Base-by-base conservation (phyloP, 2,888 invertebrate genomes). In the Brassicogethes aeneus region DNA sequence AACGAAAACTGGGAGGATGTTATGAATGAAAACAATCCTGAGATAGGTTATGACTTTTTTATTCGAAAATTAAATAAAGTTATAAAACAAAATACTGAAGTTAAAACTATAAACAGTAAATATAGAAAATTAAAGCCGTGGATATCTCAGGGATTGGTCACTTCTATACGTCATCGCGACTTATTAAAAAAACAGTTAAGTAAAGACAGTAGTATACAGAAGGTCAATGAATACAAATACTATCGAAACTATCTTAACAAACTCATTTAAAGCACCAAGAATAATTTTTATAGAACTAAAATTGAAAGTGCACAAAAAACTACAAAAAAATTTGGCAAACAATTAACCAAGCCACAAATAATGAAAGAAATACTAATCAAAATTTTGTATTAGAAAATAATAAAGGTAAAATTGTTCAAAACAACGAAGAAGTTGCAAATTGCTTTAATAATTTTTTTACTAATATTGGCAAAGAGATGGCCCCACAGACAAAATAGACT, bases 91-190 rank as follows among this genome's bases (percentile, higher is more conserved):
- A 8, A 29, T 8, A 29, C 37, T 36, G 29, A n/a, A 29, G 15
- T n/a, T 3, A 37, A 23, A 37, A 16, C 15, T 13, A 37, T 37
- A 12, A 29, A 14, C 5, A 37, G 30, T 15, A 29, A 12, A 37
- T 15, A 37, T 30, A 23, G 37, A 3, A 37, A 37, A 30, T 12
- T 37, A 15, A 37, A 29, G 37, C 37, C 30, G 13, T 29, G 29
- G 29, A 37, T 37, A 8, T 15, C 37, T 10, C 37, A 37, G 29
- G 37, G 37, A 29, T 10, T 37, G 8, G 30, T 37, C n/a, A 14
- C 10, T n/a, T 37, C 29, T 15, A 37, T 37, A 15, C 37, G 37
- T 29, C 37, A 37, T 7, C 30, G 37, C 10, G 37, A 30, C 30
- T 30, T 10, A 8, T 10, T 37, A 30, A 29, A 37, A 13, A 37